Evolutionary conservation across 64 coral and sea anemone species (phyloP), one percentile per base, ranked within the genome.

Genomic region (Pocillopora verrucosa): DNA sequence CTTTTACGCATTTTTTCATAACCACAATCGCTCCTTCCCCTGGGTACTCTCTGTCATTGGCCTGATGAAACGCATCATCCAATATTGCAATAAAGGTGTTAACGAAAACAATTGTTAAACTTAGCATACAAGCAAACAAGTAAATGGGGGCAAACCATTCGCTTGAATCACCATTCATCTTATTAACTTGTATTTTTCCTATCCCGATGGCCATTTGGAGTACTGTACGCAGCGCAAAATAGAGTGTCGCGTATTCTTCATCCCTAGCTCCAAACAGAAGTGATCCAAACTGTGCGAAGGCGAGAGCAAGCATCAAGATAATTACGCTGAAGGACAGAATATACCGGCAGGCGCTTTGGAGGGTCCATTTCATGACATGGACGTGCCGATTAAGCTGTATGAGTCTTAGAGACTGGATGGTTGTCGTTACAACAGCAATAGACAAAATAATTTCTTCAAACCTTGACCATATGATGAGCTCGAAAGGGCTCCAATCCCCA

Each of bases 331-430:
- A 92, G 15, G 90, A 92, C 35, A 57, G 37, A 60, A 96, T 6
- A 73, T 88, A 78, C 45, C 73, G 68, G 20, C 14, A 83, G 3
- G 94, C 87, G 34, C 72, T 13, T 58, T 77, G 61, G 11, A 96
- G 58, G 19, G 94, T 92, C 56, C 61, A 89, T 30, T 75, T 86
- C 94, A 96, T 89, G 0, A 88, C 58, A 30, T 65, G 76, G 16
- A 96, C 74, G 59, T 96, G 90, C 22, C 64, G 87, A 64, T 86
- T 89, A 17, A 92, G 85, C 26, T 87, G 94, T 73, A 96, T 73
- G 11, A 96, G 89, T 34, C 75, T 76, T 25, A 96, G 79, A 11
- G 80, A 72, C 36, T 92, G 92, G 10, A 84, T n/a, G 10, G 94
- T 96, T 30, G 87, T 89, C 5, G 92, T 64, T 5, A 92, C 92